Conservation (phyloP, 2,888 invertebrate genomes). For the Bombyx huttoni region DNA sequence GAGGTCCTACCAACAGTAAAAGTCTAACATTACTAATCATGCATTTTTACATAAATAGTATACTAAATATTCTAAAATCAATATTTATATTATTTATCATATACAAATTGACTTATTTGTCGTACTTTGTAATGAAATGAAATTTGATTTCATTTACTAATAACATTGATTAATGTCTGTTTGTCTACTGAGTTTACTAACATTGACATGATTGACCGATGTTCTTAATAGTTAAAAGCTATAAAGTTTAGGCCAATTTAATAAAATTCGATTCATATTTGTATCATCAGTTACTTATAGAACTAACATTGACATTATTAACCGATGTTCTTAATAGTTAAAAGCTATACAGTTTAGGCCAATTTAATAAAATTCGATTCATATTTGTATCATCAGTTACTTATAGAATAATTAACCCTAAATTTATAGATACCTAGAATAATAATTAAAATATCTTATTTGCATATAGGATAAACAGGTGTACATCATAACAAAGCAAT, state of each 20-base stretch:
- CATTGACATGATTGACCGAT: background rate
- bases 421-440: background rate
- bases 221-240: background rate
- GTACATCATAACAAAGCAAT: no score
- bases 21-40: no score
- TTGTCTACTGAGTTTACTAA: no score
- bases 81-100: no score
- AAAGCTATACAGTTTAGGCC: background rate
- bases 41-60: no score
- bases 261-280: background rate
- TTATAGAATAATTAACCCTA: background rate
- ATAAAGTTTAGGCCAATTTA: background rate
- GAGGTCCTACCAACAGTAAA: no score
- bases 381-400: background rate
- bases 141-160: background rate
- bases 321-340: background rate
- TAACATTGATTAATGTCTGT: background rate
- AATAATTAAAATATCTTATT: no score
- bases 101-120: no score
- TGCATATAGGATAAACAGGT: no score
- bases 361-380: background rate
- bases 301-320: background rate
- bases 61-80: no score
- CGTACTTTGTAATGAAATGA: background rate
- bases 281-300: background rate